These are phyloP conservation scores for Cotesia vestalis DNA, from an alignment of 1,140 invertebrate species.

Conservation along the genomic window DNA sequence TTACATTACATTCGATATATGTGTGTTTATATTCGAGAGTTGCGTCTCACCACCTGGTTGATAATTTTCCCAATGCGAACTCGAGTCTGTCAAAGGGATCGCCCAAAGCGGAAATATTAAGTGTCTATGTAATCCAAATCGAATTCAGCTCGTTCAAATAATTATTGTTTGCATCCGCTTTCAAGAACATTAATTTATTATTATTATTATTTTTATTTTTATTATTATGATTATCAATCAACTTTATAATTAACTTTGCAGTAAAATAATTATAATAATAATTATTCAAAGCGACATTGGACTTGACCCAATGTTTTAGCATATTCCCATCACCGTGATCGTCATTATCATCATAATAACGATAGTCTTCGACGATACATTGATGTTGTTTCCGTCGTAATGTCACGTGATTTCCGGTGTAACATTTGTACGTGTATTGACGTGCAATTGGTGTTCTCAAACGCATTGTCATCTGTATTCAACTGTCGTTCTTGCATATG, in stretches of 20 bases:
- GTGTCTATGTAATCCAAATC: neutral
- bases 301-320: conserved; percentile 2
- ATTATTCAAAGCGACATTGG: conserved; percentile 2
- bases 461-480: conserved; percentile 28
- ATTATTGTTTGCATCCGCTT: neutral
- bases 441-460: conserved; percentile 6
- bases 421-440: conserved; percentile 22
- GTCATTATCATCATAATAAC: neutral
- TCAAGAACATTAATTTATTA: neutral
- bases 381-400: conserved; percentile 27
- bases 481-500: conserved; percentile 23
- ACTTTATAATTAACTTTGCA: neutral
- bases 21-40: neutral
- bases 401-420: conserved; percentile 36
- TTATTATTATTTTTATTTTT: neutral
- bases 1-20: neutral
- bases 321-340: neutral
- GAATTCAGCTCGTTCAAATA: conserved; percentile 1
- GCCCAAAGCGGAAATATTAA: conserved; percentile 25
- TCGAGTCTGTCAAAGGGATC: neutral
- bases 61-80: conserved; percentile 23
- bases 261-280: neutral
- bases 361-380: conserved; percentile 6
- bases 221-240: neutral
- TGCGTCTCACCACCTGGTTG: conserved; percentile 6